phyloP scores from a whole-genome alignment of 2,888 invertebrate genomes.

The Orthonevra nobilis region DNA sequence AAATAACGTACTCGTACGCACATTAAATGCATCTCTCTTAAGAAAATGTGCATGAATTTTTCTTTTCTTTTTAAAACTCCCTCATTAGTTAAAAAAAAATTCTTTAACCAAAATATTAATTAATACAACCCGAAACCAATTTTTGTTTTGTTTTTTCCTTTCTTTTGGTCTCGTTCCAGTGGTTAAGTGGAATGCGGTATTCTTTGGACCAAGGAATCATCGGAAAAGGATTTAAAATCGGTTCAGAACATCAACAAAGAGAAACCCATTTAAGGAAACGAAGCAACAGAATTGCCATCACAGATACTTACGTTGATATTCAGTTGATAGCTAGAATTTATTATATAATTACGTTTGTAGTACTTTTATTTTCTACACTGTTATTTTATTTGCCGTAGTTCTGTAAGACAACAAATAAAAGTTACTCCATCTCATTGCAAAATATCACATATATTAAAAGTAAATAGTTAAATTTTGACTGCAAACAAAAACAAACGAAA shows the following conservation, averaged over 20 bases:
- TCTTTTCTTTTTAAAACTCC: constrained; percentile 17
- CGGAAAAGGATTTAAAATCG: constrained; percentile 21
- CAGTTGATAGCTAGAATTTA: constrained; percentile 77
- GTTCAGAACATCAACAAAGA: constrained; percentile 36
- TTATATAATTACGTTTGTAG: constrained; percentile 62
- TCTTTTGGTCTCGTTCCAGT: constrained; percentile 72
- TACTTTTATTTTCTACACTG: constrained; percentile 50
- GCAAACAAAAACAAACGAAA: constrained; percentile 29
- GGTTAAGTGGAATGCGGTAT: constrained; percentile 79
- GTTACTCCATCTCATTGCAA: constrained; percentile 57
- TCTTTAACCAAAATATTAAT: neutral
- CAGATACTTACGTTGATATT: constrained; percentile 41
- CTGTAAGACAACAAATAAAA: constrained; percentile 27
- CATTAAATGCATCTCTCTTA: constrained; percentile 51
- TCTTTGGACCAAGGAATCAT: constrained; percentile 31
- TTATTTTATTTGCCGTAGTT: constrained; percentile 57
- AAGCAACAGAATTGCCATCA: constrained; percentile 43
- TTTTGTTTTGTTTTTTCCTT: constrained; percentile 55
- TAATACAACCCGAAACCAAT: constrained; percentile 7
- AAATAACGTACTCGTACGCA: constrained; percentile 11
- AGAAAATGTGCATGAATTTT: constrained; percentile 50
- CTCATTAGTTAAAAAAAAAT: constrained; percentile 29
- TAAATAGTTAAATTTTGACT: constrained; percentile 59
- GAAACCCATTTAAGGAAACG: constrained; percentile 47
- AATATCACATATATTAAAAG: constrained; percentile 49